Conservation (phyloP, 2,797 vertebrate species). For the Lepilemur septentrionalis region DNA sequence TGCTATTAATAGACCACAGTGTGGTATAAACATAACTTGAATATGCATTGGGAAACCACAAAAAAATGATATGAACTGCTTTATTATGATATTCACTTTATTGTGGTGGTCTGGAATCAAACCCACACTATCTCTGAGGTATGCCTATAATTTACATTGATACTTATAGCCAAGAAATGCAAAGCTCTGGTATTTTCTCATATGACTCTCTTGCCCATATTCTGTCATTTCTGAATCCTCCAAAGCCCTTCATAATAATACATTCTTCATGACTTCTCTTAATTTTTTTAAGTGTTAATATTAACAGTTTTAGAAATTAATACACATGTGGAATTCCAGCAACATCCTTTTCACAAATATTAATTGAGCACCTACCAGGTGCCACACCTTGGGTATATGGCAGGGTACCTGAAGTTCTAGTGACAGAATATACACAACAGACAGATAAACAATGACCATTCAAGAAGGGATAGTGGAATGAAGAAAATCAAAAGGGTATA, state of each 20-base stretch:
- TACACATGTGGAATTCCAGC: neutral
- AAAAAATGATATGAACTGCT: neutral
- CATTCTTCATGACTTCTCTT: neutral
- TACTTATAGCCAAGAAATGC: conserved; percentile 3
- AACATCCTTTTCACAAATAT: neutral
- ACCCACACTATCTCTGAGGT: neutral
- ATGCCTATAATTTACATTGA: neutral
- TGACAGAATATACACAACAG: neutral
- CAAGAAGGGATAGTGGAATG: neutral
- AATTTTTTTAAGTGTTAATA: neutral
- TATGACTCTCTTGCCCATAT: neutral
- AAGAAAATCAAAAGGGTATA: neutral
- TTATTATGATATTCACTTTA: neutral
- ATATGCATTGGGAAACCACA: neutral
- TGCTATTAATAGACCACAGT: neutral
- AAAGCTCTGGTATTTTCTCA: conserved; percentile 20
- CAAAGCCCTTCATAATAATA: neutral
- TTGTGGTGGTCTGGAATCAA: neutral
- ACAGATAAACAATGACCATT: neutral
- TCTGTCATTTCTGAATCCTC: neutral
- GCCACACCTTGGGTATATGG: neutral
- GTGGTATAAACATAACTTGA: neutral
- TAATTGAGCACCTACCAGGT: neutral
- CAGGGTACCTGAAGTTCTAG: neutral
- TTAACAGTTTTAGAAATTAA: neutral